phyloP scores from a whole-genome alignment of 2,888 invertebrate species.

The Entomobrya proxima region DNA sequence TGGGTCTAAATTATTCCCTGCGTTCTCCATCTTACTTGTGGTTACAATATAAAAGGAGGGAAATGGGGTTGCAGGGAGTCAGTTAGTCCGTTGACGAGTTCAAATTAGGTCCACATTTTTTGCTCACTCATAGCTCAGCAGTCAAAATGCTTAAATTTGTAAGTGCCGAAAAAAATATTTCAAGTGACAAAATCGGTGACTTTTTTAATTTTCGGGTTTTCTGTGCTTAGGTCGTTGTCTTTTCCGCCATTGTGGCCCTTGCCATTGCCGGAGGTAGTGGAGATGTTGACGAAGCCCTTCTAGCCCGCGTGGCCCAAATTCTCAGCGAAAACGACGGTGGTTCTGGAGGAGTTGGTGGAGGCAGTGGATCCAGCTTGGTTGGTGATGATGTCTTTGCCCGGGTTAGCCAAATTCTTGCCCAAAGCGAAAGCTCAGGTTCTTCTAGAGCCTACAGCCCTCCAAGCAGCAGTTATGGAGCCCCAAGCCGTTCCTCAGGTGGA shows the following conservation, averaged over 20 bases:
- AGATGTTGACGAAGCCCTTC: slow-evolving; percentile 64
- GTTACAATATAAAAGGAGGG: slow-evolving; percentile 71
- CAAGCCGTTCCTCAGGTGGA: slow-evolving; percentile 37
- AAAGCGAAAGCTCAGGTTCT: slow-evolving; percentile 43
- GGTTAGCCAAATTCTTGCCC: slow-evolving; percentile 65
- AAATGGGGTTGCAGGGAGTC: slow-evolving; percentile 54
- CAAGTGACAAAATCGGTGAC: background rate
- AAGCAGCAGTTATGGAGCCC: slow-evolving; percentile 38
- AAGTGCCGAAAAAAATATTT: slow-evolving; percentile 38
- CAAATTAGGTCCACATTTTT: slow-evolving; percentile 16
- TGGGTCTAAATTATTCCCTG: slow-evolving; percentile 47
- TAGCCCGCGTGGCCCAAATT: slow-evolving; percentile 67
- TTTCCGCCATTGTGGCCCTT: slow-evolving; percentile 65
- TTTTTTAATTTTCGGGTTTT: background rate
- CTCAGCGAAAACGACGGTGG: slow-evolving; percentile 48
- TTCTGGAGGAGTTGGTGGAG: slow-evolving; percentile 39
- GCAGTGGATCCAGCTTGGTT: slow-evolving; percentile 27
- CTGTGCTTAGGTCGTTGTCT: slow-evolving; percentile 53
- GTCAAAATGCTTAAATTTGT: slow-evolving; percentile 70
- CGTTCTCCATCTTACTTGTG: too few species aligned
- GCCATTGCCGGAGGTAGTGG: slow-evolving; percentile 58
- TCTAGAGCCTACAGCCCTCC: slow-evolving; percentile 11
- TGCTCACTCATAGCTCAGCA: background rate
- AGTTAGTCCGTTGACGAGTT: slow-evolving; percentile 48
- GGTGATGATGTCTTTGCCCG: slow-evolving; percentile 60